These are phyloP conservation scores for Ephestia elutella DNA, from an alignment of 1,140 invertebrate genomes.

Conservation along the genomic window DNA sequence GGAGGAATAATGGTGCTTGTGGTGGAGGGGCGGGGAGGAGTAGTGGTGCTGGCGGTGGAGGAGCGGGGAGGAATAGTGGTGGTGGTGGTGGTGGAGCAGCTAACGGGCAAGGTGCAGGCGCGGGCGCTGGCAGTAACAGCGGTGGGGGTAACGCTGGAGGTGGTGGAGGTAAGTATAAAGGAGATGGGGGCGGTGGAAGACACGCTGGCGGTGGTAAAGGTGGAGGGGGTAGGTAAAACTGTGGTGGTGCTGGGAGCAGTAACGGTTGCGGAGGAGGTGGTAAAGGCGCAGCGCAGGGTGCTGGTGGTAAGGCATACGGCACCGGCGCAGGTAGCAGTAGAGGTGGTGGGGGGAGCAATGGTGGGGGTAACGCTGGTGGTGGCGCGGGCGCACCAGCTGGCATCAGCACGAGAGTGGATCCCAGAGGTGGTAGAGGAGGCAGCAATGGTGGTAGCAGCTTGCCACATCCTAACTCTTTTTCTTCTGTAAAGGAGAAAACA, in stretches of 20 bases:
- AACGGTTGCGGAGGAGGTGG: conserved; percentile 16
- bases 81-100: conserved; percentile 24
- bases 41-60: conserved; percentile 13
- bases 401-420: conserved; percentile 43
- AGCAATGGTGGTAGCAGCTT: conserved; percentile 30
- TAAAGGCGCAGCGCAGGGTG: background rate
- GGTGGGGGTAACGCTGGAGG: conserved; percentile 17
- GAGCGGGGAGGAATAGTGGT: conserved; percentile 19
- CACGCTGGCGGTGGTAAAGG: conserved; percentile 7
- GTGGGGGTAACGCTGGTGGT: conserved; percentile 20
- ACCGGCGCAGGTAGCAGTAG: no score
- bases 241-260: background rate
- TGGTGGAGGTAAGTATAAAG: conserved; percentile 4
- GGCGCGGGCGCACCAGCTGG: conserved; percentile 27
- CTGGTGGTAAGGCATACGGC: no score
- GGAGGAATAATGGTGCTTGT: conserved; percentile 13
- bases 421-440: conserved; percentile 6
- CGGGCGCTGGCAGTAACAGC: conserved; percentile 11
- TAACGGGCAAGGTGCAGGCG: conserved; percentile 18
- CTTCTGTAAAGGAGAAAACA: conserved; percentile 33
- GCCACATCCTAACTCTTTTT: conserved; percentile 30
- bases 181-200: background rate
- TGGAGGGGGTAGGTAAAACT: background rate
- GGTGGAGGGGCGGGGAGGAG: background rate
- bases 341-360: conserved; percentile 21